Conservation (phyloP, 2,888 invertebrate species). For the Watsonalla cultraria region DNA sequence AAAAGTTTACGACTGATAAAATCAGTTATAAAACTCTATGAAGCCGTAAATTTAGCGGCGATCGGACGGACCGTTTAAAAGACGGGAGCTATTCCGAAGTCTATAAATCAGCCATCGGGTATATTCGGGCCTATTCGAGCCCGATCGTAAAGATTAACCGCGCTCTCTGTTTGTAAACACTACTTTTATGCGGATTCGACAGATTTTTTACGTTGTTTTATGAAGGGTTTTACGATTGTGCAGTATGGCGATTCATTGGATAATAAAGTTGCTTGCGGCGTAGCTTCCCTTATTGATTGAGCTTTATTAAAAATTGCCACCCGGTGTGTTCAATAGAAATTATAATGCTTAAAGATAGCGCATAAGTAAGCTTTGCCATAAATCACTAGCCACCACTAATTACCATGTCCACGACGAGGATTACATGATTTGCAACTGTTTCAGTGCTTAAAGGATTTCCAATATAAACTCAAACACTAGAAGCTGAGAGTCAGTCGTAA, state of each 20-base stretch:
- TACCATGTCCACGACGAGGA: too few species aligned
- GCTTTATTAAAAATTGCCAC: background rate
- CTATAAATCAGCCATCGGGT: slow-evolving; percentile 66
- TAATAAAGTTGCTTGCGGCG: slow-evolving; percentile 4
- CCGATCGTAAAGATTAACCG: slow-evolving; percentile 66
- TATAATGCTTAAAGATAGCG: background rate
- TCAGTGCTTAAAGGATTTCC: slow-evolving; percentile 44
- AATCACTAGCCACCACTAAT: background rate
- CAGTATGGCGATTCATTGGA: slow-evolving; percentile 25
- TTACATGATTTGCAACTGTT: slow-evolving; percentile 11
- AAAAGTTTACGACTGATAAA: slow-evolving; percentile 73
- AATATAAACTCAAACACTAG: slow-evolving; percentile 54
- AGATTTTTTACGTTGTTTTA: slow-evolving; percentile 43
- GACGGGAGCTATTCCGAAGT: slow-evolving; percentile 67
- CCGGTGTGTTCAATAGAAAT: background rate
- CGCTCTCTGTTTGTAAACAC: slow-evolving; percentile 68
- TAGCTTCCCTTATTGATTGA: background rate
- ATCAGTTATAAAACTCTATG: slow-evolving; percentile 74
- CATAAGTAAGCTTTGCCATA: background rate
- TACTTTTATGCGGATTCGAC: slow-evolving; percentile 57
- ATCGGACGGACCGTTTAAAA: slow-evolving; percentile 52
- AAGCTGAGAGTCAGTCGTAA: slow-evolving; percentile 32
- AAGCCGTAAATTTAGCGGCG: slow-evolving; percentile 61
- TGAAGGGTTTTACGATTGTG: slow-evolving; percentile 43
- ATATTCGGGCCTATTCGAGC: slow-evolving; percentile 52